Percentiles rank a stretch among this genome's conserved stretches.
phyloP scores from a whole-genome alignment of 1,140 invertebrate species.

The Lasioglossum albipes region DNA sequence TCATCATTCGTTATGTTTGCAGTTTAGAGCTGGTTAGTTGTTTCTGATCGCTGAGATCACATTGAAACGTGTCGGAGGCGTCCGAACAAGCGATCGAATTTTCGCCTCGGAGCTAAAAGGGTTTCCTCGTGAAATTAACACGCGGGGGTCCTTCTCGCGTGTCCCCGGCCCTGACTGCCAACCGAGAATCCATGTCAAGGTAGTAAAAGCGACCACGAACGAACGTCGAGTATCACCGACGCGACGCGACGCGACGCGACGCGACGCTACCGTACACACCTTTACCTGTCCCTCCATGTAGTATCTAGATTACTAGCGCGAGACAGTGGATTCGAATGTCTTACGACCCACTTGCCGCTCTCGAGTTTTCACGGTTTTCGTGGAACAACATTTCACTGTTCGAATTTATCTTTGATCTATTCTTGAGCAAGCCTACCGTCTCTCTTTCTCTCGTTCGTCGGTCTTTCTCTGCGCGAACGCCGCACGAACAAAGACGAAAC shows the following conservation, averaged over 20 bases:
- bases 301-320: slow-evolving; percentile 20
- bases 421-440: too few species aligned
- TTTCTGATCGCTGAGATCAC: too few species aligned
- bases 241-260: background rate
- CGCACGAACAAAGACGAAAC: too few species aligned
- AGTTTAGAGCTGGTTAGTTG: too few species aligned
- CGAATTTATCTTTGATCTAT: too few species aligned
- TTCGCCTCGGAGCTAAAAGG: slow-evolving; percentile 7
- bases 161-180: slow-evolving; percentile 67
- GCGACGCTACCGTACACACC: background rate
- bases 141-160: slow-evolving; percentile 39
- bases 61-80: too few species aligned
- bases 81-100: background rate
- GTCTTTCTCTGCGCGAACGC: too few species aligned
- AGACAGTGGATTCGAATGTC: slow-evolving; percentile 10
- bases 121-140: slow-evolving; percentile 34
- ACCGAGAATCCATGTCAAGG: slow-evolving; percentile 75
- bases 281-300: background rate
- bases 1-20: too few species aligned
- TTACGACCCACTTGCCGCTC: slow-evolving; percentile 22
- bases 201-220: slow-evolving; percentile 64
- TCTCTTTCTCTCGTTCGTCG: too few species aligned
- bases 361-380: slow-evolving; percentile 19
- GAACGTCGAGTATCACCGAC: slow-evolving; percentile 16
- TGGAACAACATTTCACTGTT: too few species aligned